Evolutionary conservation across 2,888 invertebrate species (phyloP), one percentile per base, ranked within the genome.

Genomic region (Lycaena phlaeas): DNA sequence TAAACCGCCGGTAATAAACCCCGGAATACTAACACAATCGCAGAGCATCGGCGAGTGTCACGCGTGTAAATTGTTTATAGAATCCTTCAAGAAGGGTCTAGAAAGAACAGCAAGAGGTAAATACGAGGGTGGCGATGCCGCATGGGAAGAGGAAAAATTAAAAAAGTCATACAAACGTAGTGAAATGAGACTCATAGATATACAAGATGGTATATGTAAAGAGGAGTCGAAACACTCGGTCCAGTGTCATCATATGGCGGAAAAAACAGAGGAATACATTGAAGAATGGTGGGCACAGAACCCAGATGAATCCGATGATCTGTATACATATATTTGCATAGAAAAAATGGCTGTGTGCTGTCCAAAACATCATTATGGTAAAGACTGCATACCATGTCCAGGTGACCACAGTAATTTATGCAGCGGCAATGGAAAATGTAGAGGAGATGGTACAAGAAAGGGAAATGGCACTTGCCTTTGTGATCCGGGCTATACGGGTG

Each of bases 391-490:
- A 9, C 89, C 92, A 0, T 98, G 98, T 65, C 85, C 86, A 0
- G 95, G 95, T 1, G 89, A 87, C 53, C 90, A 90, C 22, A 86
- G 87, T 30, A 88, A 88, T 41, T 76, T 95, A 39, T 98, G 98
- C 66, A 90, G 73, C 50, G 92, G 90, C 2, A 93, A 92, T 76
- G 97, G 97, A 1, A 91, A 90, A 66, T 88, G 88, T 50, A 72
- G 88, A 48, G 98, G 98, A 0, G 90, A 91, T 47, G 98, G 98
- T 0, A 97, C 96, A 0, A 86, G 97, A 29, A 94, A 94, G 69
- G 98, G 98, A 0, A 95, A 92, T 61, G 98, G 98, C 0, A 89
- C 91, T 46, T 98, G 98, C 64, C 76, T 87, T 9, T 98, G 98
- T 70, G 90, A 96, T 57, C 59, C 68, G 4, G 97, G 96, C 0